A percentile compares a stretch with the other conserved stretches of the same genome.
phyloP scores from a whole-genome alignment of 1,140 invertebrate species.

The Pseudomyrmex concolor region DNA sequence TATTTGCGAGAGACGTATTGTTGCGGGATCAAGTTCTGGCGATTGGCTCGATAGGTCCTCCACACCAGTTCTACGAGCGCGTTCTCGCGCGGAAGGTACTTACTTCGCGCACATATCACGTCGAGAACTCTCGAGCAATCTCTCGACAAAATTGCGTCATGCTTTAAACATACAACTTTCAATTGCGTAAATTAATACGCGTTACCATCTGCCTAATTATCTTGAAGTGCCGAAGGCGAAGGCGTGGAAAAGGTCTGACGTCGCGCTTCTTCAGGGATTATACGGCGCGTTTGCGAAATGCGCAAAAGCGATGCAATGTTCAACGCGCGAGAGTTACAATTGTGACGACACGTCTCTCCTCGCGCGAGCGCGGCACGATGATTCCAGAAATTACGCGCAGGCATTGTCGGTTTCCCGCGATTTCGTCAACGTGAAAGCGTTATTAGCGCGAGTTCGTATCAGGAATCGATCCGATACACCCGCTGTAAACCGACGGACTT shows the following conservation, averaged over 20 bases:
- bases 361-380: conserved; percentile 5
- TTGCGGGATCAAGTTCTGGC: neutral
- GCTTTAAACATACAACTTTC: conserved; percentile 50
- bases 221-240: conserved; percentile 38
- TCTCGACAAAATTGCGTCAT: conserved; percentile 60
- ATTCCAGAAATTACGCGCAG: conserved; percentile 24
- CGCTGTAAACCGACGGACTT: conserved; percentile 4
- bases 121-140: conserved; percentile 60
- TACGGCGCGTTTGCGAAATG: conserved; percentile 15
- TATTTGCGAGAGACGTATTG: neutral
- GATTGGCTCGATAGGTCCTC: conserved; percentile 2
- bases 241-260: conserved; percentile 28
- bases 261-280: neutral
- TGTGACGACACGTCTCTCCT: conserved; percentile 16
- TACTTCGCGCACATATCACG: neutral
- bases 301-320: conserved; percentile 31
- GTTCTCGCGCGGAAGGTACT: conserved; percentile 24
- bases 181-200: conserved; percentile 63
- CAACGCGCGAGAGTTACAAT: conserved; percentile 32
- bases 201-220: conserved; percentile 54
- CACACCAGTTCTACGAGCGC: neutral
- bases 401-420: conserved; percentile 29
- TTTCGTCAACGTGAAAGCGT: conserved; percentile 53
- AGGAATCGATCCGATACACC: conserved; percentile 31
- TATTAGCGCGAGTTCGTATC: conserved; percentile 20